phyloP scores from a whole-genome alignment of 2,888 invertebrate genomes.

The Folsomia candida region DNA sequence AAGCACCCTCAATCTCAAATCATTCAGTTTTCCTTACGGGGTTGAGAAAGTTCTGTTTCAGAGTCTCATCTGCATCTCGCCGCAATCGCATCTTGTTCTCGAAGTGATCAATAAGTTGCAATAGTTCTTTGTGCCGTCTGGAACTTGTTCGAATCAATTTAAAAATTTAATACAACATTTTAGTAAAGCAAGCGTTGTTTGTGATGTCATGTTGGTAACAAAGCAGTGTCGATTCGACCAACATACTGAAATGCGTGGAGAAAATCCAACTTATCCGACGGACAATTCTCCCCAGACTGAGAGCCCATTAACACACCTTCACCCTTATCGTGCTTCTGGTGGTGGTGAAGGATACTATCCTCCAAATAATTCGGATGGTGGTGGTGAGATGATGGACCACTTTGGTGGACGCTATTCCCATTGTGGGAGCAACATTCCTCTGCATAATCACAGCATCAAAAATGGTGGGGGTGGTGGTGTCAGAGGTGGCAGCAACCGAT shows the following conservation, averaged over 20 bases:
- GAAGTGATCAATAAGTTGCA: no score
- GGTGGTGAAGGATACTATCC: background rate
- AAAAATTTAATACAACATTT: no score
- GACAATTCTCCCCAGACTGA: background rate
- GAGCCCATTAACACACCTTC: background rate
- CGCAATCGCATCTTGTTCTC: no score
- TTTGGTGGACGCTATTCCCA: background rate
- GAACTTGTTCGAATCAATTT: no score
- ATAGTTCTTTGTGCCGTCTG: no score
- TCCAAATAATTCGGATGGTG: background rate
- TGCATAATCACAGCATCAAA: background rate
- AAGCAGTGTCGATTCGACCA: constrained; percentile 19
- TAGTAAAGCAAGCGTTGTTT: no score
- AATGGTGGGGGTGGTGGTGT: background rate
- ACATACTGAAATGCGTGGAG: background rate
- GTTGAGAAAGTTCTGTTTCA: no score
- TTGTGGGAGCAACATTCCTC: background rate
- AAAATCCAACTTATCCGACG: background rate
- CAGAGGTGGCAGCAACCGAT: background rate
- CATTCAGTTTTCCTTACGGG: no score
- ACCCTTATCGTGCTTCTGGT: background rate
- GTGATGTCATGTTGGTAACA: constrained; percentile 11
- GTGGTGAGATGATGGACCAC: background rate
- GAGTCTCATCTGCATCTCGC: no score
- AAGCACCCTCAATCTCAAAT: no score